Evolutionary conservation across 2,113 vertebrate species (phyloP), one percentile per base, ranked within the genome.

Genomic region (Pogonocichla stellata): DNA sequence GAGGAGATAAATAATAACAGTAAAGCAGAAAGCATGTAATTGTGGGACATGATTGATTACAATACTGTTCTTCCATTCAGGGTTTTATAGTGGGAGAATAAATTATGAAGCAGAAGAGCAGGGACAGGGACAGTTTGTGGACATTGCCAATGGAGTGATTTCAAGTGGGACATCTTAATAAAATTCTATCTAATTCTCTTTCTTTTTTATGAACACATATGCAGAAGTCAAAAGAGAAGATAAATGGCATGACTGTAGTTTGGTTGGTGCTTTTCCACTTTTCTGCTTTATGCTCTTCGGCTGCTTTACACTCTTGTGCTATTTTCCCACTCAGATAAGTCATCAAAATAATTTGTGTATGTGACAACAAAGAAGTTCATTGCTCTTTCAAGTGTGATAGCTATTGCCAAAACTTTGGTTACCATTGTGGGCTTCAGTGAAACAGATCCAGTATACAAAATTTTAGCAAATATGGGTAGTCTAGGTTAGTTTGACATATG

Each of bases 51-150:
- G 88, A 97, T 82, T 91, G 69, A 94, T 95, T 87, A 75, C 71
- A 80, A 28, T 29, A 48, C 57, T 53, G 65, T 93, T 95, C 43
- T 77, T 92, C 20, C 25, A 92, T 75, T 73, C 24, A 28, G 31
- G 58, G 15, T 94, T 93, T 96, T 91, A 80, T 40, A 40, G 42
- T 69, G 80, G 56, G 53, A 84, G 47, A 75, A 58, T 89, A 90
- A 97, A 96, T 95, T 94, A 92, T 62, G 67, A 96, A 91, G 89
- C 19, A 93, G 67, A 93, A 96, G 77, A 57, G 36, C 6, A 40
- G 7, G 7, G 18, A 7, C 2, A 34, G 25, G 5, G 11, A 18
- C 43, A 56, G 28, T 65, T 51, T 64, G 20, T 75, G n/a, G 51
- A 22, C 22, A 29, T 6, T 50, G 33, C 22, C 0, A 0, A 22